A percentile compares a stretch with the other conserved stretches of the same genome.
Evolutionary conservation across 2,888 invertebrate species (phyloP).

Genomic region (Ennomos fuscantarius): DNA sequence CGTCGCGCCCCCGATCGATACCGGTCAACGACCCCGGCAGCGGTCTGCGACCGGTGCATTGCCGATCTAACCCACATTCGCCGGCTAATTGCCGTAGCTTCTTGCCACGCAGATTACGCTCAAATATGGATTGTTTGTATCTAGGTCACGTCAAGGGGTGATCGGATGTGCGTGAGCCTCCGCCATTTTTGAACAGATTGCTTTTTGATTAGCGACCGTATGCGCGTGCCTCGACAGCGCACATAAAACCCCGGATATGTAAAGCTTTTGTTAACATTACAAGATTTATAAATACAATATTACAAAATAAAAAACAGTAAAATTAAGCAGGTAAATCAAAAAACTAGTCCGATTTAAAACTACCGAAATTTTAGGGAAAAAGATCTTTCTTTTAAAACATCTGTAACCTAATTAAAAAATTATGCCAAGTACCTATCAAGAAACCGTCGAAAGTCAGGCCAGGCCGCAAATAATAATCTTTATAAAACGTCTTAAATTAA

Average conservation of each 20-base stretch:
- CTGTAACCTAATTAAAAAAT: conserved; percentile 43
- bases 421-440: conserved; percentile 46
- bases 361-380: conserved; percentile 8
- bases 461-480: conserved; percentile 53
- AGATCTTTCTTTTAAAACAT: conserved; percentile 31
- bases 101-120: conserved; percentile 64
- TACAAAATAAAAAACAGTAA: no score
- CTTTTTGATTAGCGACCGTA: conserved; percentile 21
- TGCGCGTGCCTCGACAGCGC: conserved; percentile 1
- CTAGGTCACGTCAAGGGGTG: conserved; percentile 54
- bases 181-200: conserved; percentile 20
- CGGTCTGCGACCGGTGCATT: conserved; percentile 76
- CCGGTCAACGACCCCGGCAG: conserved; percentile 79
- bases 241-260: no score
- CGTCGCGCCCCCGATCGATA: conserved; percentile 79
- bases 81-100: conserved; percentile 62
- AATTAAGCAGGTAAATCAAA: no score
- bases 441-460: conserved; percentile 38
- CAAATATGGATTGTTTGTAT: conserved; percentile 65
- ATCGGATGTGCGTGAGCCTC: conserved; percentile 22
- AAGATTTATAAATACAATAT: no score
- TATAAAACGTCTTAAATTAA: conserved; percentile 55
- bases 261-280: no score
- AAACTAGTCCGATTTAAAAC: no score
- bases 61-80: conserved; percentile 76